Conservation (phyloP, 2,113 vertebrate species). For the Setophaga coronata region DNA sequence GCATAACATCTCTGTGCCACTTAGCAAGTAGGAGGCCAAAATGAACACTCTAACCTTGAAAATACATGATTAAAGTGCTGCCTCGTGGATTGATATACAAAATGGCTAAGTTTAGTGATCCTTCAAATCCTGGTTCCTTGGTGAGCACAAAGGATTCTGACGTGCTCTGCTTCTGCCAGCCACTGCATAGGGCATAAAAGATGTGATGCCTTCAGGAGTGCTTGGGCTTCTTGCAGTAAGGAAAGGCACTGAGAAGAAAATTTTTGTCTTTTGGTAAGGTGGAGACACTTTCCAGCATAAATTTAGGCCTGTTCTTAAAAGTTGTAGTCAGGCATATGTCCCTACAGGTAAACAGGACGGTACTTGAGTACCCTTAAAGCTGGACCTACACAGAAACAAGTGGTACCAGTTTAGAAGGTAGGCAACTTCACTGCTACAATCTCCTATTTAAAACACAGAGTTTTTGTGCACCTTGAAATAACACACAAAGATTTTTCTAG, state of each 20-base stretch:
- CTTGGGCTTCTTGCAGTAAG: not conserved
- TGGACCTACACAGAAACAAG: not conserved
- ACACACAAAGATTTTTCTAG: not conserved
- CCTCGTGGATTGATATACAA: not conserved
- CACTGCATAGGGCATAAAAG: not conserved
- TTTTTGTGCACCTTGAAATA: not conserved
- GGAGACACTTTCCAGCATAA: not conserved
- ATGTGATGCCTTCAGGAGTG: not conserved
- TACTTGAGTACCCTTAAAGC: not conserved
- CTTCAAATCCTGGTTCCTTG: not conserved
- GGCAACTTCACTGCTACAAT: not conserved
- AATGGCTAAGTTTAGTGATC: constrained; percentile 31
- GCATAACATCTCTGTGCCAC: not conserved
- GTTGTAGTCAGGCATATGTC: not conserved
- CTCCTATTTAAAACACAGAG: not conserved
- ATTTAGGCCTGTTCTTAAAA: not conserved
- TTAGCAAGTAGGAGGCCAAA: constrained; percentile 46
- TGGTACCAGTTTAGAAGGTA: not conserved
- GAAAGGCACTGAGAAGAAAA: not conserved
- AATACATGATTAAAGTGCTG: constrained; percentile 24
- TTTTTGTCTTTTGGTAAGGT: not conserved
- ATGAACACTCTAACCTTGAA: constrained; percentile 55
- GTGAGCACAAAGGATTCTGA: not conserved
- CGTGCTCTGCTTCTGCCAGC: not conserved
- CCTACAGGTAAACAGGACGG: not conserved